These are phyloP conservation scores for Notoglanidium macrostoma DNA, from an alignment of 2,797 vertebrate species.

Conservation along the genomic window DNA sequence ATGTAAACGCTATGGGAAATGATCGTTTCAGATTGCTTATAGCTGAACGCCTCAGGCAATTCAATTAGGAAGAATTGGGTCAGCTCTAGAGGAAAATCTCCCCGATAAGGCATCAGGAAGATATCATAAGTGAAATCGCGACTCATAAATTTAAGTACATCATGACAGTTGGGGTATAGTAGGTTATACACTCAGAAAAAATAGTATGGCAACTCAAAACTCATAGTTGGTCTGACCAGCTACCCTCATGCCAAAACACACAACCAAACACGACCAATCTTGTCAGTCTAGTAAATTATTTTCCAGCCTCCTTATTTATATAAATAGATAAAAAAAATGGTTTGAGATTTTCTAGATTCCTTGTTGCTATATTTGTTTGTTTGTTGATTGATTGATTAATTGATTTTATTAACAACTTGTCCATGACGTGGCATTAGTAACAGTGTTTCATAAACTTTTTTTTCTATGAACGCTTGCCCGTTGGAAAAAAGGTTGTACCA, in stretches of 20 bases:
- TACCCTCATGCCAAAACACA: not conserved
- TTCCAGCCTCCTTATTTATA: not conserved
- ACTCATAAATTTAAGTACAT: not conserved
- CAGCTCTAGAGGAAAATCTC: not conserved
- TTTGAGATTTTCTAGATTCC: not conserved
- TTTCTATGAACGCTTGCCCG: not conserved
- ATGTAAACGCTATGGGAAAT: not conserved
- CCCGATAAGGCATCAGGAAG: not conserved
- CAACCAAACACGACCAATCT: not conserved
- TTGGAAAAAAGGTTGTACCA: not conserved
- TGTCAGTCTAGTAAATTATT: not conserved
- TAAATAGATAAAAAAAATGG: not conserved
- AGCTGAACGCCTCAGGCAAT: not conserved
- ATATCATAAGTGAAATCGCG: not conserved
- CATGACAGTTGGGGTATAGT: not conserved
- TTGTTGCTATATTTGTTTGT: not conserved
- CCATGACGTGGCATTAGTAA: not conserved
- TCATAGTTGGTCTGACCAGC: not conserved
- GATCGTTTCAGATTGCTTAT: not conserved
- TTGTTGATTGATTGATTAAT: not conserved
- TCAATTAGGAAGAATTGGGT: not conserved
- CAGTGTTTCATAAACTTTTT: not conserved
- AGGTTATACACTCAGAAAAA: not conserved
- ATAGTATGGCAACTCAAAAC: not conserved
- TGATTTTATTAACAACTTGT: not conserved